These are phyloP conservation scores for Lithobius niger DNA, from an alignment of 1,140 invertebrate genomes.

Conservation along the genomic window DNA sequence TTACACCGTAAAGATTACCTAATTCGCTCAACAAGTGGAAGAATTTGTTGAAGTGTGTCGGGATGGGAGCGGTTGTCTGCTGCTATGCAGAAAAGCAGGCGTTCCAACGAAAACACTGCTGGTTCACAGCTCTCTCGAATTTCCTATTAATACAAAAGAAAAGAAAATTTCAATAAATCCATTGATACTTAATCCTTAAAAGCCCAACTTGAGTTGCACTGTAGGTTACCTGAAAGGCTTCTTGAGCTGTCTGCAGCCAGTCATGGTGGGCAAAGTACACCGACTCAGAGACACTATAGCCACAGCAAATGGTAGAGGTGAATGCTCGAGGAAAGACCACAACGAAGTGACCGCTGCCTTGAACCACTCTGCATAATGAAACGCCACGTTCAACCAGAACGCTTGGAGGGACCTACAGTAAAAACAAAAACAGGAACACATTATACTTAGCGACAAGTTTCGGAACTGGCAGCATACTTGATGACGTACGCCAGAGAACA, in stretches of 20 bases:
- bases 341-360: constrained; percentile 79
- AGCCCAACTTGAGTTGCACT: too few species aligned
- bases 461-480: too few species aligned
- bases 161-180: too few species aligned
- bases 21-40: constrained; percentile 17
- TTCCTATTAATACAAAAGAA: constrained; percentile 41
- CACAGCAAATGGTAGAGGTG: constrained; percentile 75
- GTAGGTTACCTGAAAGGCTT: constrained; percentile 51
- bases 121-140: constrained; percentile 73
- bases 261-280: constrained; percentile 77
- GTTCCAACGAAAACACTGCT: constrained; percentile 78
- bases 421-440: too few species aligned
- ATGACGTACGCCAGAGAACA: too few species aligned
- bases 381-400: constrained; percentile 60
- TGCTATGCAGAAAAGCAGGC: constrained; percentile 61
- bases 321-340: constrained; percentile 82
- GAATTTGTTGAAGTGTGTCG: constrained; percentile 45
- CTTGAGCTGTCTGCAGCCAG: constrained; percentile 60
- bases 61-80: constrained; percentile 49
- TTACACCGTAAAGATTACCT: too few species aligned
- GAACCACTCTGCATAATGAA: constrained; percentile 59
- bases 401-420: constrained; percentile 54
- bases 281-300: constrained; percentile 81
- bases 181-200: too few species aligned
- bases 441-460: too few species aligned